Conservation (phyloP, 2,113 vertebrate species). For the Pterocles gutturalis region DNA sequence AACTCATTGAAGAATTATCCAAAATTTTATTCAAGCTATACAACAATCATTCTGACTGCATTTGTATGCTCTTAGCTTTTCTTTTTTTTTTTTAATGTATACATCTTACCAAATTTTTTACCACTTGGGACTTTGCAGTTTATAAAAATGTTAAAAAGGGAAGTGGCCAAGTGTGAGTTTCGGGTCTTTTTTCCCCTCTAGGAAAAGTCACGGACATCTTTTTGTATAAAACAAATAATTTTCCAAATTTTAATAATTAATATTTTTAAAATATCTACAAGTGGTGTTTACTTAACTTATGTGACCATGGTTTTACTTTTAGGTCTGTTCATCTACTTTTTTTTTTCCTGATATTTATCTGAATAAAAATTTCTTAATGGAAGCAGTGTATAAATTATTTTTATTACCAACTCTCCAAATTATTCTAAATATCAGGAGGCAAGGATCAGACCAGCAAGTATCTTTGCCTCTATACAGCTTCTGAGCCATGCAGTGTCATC, state of each 20-base stretch:
- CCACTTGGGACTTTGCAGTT: not conserved
- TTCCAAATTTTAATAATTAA: not conserved
- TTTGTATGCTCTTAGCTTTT: not conserved
- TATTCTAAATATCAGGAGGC: not conserved
- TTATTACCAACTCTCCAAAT: not conserved
- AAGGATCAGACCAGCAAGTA: not conserved
- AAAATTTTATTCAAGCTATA: not conserved
- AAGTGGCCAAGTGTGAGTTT: not conserved
- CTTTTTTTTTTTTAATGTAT: not conserved
- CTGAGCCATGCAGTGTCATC: fast-evolving
- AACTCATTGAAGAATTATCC: not conserved
- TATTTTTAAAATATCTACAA: not conserved
- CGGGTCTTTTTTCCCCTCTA: too few species aligned
- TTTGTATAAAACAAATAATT: not conserved
- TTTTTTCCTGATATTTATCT: not conserved
- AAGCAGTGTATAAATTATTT: not conserved
- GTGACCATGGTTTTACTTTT: not conserved
- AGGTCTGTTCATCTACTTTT: not conserved
- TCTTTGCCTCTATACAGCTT: not conserved
- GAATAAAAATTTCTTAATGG: not conserved
- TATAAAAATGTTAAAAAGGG: not conserved
- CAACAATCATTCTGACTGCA: not conserved
- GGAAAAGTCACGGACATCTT: not conserved
- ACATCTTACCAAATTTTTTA: not conserved
- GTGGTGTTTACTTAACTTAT: not conserved